Percentiles rank a stretch among this genome's conserved stretches.
These are phyloP conservation scores for Corbicula japonica DNA, from an alignment of 2,888 invertebrate genomes.

Conservation along the genomic window DNA sequence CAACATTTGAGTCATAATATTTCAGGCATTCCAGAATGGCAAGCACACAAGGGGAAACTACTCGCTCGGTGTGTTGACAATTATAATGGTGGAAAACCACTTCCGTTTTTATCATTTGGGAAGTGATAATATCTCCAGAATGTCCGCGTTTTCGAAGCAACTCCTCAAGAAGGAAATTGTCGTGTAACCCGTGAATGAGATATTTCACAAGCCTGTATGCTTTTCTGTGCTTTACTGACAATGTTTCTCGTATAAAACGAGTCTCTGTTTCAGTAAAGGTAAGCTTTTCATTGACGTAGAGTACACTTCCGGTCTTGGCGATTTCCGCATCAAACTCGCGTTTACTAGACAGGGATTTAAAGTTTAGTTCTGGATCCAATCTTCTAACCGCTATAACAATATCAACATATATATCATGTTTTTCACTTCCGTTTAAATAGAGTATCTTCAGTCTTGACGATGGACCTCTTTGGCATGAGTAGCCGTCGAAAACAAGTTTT, in stretches of 20 bases:
- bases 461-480: no score
- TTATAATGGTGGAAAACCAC: constrained; percentile 19
- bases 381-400: constrained; percentile 14
- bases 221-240: constrained; percentile 24
- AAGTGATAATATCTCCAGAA: constrained; percentile 13
- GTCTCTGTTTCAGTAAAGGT: constrained; percentile 32
- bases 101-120: constrained; percentile 29
- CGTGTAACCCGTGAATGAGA: constrained; percentile 19
- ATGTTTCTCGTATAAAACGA: not conserved
- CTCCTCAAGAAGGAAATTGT: not conserved
- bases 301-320: constrained; percentile 17
- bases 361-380: constrained; percentile 6
- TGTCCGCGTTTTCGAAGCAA: constrained; percentile 1
- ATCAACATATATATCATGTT: constrained; percentile 1
- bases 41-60: constrained; percentile 16
- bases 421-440: not conserved
- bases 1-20: constrained; percentile 3
- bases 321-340: not conserved
- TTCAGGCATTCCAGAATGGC: not conserved
- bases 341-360: not conserved
- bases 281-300: constrained; percentile 30
- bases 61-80: not conserved
- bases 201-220: constrained; percentile 27
- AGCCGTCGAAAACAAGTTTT: no score
- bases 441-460: constrained; percentile 15